A percentile compares a stretch with the other conserved stretches of the same genome.
Evolutionary conservation across 2,888 invertebrate species (phyloP).

Genomic region (Nebria salina): DNA sequence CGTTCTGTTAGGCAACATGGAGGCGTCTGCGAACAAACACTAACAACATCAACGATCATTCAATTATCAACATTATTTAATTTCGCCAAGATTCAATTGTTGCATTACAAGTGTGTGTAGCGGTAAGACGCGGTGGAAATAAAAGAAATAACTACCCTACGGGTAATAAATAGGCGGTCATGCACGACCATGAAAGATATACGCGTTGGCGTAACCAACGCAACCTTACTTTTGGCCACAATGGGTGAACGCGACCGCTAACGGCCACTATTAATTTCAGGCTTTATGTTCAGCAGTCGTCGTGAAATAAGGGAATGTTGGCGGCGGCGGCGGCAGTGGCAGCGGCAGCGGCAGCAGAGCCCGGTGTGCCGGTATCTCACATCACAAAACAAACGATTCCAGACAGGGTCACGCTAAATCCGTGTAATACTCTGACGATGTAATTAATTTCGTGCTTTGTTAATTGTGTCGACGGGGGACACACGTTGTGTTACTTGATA

Average conservation of each 20-base stretch:
- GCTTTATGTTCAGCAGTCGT: slow-evolving; percentile 31
- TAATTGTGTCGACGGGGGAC: slow-evolving; percentile 13
- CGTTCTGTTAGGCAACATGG: not conserved
- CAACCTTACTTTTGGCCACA: slow-evolving; percentile 28
- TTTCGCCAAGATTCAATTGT: no score
- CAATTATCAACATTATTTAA: not conserved
- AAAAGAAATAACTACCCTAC: not conserved
- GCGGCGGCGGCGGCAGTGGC: slow-evolving; percentile 4
- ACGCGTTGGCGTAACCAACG: slow-evolving; percentile 4
- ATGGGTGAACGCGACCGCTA: slow-evolving; percentile 40
- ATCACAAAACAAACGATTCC: slow-evolving; percentile 12
- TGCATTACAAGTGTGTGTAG: no score
- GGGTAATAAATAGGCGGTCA: not conserved
- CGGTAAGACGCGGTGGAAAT: not conserved
- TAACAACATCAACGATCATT: not conserved
- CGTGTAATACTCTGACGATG: slow-evolving; percentile 26
- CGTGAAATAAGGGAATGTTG: slow-evolving; percentile 15
- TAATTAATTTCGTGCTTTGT: slow-evolving; percentile 30
- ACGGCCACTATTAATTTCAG: slow-evolving; percentile 43
- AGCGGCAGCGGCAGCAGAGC: not conserved
- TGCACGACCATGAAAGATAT: not conserved
- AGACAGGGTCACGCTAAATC: slow-evolving; percentile 30
- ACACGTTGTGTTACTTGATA: not conserved
- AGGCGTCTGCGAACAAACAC: no score
- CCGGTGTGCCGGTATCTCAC: not conserved